Percentiles rank a stretch among this genome's conserved stretches.
phyloP scores from a whole-genome alignment of 2,113 vertebrate species.

The Podarcis cretensis region DNA sequence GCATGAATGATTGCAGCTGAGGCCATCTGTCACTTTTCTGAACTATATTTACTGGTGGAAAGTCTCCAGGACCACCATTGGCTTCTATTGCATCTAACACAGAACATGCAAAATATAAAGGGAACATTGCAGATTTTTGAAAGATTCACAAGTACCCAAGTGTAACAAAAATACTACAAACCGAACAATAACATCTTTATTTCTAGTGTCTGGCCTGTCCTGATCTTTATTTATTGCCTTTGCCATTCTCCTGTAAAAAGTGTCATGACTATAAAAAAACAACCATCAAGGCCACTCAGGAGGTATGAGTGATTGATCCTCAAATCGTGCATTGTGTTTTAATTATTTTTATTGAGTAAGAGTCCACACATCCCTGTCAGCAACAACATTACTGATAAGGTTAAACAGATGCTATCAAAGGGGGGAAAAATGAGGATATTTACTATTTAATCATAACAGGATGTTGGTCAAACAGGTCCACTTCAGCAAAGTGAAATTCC shows the following conservation, averaged over 20 bases:
- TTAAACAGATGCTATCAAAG: not conserved
- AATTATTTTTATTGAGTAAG: not conserved
- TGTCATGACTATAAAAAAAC: not conserved
- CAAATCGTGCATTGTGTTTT: not conserved
- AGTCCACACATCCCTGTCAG: not conserved
- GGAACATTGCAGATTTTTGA: not conserved
- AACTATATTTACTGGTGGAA: not conserved
- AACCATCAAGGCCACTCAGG: not conserved
- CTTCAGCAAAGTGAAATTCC: not conserved
- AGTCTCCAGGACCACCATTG: not conserved
- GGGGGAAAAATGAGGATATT: not conserved
- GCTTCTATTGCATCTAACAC: not conserved
- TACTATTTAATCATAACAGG: not conserved
- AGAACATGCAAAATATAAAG: not conserved
- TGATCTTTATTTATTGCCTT: not conserved
- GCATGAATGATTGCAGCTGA: conserved; percentile 45
- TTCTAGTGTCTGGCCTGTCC: not conserved
- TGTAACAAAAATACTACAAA: not conserved
- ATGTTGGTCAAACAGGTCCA: not conserved
- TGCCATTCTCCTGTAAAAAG: not conserved
- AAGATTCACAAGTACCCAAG: not conserved
- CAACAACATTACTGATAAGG: not conserved
- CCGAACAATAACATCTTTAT: not conserved
- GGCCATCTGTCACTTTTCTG: conserved; percentile 48
- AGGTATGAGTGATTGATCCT: not conserved